Conservation (phyloP, 2,888 invertebrate genomes). For the Glyphotaelius pellucidus region DNA sequence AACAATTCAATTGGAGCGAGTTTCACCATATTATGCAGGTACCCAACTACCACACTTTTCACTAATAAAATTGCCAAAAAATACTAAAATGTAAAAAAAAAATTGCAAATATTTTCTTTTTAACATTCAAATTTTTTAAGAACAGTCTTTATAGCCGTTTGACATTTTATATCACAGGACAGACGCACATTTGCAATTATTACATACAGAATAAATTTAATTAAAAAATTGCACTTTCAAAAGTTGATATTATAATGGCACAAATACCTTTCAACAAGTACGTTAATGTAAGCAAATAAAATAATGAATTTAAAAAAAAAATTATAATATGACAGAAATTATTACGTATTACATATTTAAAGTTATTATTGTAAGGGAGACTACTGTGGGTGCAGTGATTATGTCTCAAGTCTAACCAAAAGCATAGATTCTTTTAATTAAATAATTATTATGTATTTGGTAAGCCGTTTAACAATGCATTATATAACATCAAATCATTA, state of each 20-base stretch:
- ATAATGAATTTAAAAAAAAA: not conserved
- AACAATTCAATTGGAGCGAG: no score
- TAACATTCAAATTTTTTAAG: not conserved
- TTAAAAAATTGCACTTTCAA: not conserved
- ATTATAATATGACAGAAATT: not conserved
- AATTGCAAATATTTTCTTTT: not conserved
- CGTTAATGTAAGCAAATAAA: not conserved
- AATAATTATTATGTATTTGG: not conserved
- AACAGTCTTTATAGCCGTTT: not conserved
- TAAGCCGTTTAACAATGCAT: not conserved
- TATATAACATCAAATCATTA: not conserved
- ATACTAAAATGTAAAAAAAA: not conserved
- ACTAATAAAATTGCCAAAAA: not conserved
- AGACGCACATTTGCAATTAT: not conserved
- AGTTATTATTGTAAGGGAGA: not conserved
- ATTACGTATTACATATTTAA: not conserved
- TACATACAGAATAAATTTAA: not conserved
- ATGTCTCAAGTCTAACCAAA: not conserved
- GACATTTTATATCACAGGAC: not conserved
- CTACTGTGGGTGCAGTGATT: not conserved
- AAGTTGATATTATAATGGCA: not conserved
- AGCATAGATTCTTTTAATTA: not conserved
- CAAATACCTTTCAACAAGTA: not conserved
- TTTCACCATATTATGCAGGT: no score
- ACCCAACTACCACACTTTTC: no score